Percentiles rank a stretch among this genome's conserved stretches.
phyloP scores from a whole-genome alignment of 2,113 vertebrate species.

The Syngnathoides biaculeatus region DNA sequence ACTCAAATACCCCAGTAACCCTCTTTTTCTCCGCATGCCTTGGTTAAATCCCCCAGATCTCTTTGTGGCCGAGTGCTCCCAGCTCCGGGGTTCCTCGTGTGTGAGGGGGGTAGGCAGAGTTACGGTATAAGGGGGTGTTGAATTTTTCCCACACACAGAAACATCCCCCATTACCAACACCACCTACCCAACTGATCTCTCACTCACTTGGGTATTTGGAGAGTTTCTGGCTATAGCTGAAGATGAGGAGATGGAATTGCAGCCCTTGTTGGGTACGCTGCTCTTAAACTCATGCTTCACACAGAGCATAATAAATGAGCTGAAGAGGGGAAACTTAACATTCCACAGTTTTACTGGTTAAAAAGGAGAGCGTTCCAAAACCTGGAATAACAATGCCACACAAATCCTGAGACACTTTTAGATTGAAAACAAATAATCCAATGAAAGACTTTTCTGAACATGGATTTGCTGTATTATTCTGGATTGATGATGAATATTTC shows the following conservation, averaged over 20 bases:
- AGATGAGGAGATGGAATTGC: slow-evolving; percentile 45
- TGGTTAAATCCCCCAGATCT: slow-evolving; percentile 42
- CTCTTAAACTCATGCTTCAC: slow-evolving; percentile 39
- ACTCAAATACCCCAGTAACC: slow-evolving; percentile 48
- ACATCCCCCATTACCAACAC: slow-evolving; percentile 63
- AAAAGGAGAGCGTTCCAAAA: slow-evolving; percentile 10
- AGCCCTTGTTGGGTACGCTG: slow-evolving; percentile 20
- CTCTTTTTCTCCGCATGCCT: slow-evolving; percentile 38
- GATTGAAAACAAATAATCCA: neutral
- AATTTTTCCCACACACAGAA: slow-evolving; percentile 91
- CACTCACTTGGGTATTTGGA: slow-evolving; percentile 59
- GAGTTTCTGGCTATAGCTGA: slow-evolving; percentile 26
- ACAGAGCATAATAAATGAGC: slow-evolving; percentile 42
- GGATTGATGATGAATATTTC: slow-evolving; percentile 21
- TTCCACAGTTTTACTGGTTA: slow-evolving; percentile 40
- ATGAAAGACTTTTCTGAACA: neutral
- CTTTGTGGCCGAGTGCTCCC: slow-evolving; percentile 68
- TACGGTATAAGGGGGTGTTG: slow-evolving; percentile 71
- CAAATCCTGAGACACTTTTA: neutral
- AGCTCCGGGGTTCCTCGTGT: slow-evolving; percentile 67
- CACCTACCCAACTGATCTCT: slow-evolving; percentile 66
- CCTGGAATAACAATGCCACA: slow-evolving; percentile 7
- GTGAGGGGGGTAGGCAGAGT: slow-evolving; percentile 54
- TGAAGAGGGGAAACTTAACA: slow-evolving; percentile 38
- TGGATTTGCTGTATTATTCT: slow-evolving; percentile 36